Evolutionary conservation across 2,888 invertebrate species (phyloP), one percentile per base, ranked within the genome.

Genomic region (Opisthograptis luteolata): DNA sequence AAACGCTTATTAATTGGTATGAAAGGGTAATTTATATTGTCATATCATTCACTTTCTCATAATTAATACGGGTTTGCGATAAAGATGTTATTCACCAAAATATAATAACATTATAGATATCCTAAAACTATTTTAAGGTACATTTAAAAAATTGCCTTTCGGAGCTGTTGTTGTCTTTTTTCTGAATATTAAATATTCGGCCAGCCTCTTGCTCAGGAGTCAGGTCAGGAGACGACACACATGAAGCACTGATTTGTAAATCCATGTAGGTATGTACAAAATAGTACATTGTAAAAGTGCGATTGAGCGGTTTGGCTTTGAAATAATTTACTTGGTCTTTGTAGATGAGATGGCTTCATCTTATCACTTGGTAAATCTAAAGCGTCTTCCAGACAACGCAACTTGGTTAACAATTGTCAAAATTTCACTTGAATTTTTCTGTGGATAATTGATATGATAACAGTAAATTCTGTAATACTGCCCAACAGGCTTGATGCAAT

Each of bases 1-100:
- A 90, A 90, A 90, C 90, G 90, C 90, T 90, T 90, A 90, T 90
- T 90, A 90, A 89, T 90, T 89, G 90, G 90, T 90, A 90, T 90
- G 90, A 90, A 90, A 90, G 90, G 90, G 90, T 90, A 90, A 90
- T 89, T 90, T 89, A 89, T 90, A 90, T 88, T 88, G 89, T 90
- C 90, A 90, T 90, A 89, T 90, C 90, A 90, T 90, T 89, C 90
- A 90, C 87, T 81, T 89, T 90, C 90, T 90, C 90, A 89, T 90
- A 87, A 87, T 84, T 85, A 89, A 88, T 89, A 90, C 90, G 90
- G 90, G 90, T 90, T 89, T 87, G 88, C 90, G 90, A 89, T 89
- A 87, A 88, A 85, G 87, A 87, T 88, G 89, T 88, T 90, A 84
- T 83, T 89, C 88, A 89, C 88, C 88, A 87, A 85, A 87, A 86